These are phyloP conservation scores for Mesochorus sp. DNA, from an alignment of 2,888 invertebrate genomes.

Conservation along the genomic window DNA sequence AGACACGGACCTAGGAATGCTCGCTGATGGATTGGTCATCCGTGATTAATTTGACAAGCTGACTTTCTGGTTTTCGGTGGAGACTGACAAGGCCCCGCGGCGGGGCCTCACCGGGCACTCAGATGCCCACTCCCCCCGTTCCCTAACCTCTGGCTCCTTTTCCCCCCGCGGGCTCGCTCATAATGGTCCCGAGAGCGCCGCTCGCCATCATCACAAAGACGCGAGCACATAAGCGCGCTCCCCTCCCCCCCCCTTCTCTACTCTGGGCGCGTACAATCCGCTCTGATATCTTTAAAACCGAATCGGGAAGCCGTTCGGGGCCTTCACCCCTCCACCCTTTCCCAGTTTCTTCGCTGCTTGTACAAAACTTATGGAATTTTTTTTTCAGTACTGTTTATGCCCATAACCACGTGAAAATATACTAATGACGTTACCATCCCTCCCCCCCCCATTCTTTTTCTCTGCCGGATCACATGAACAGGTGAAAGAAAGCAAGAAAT, in stretches of 20 bases:
- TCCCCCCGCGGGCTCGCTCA: constrained; percentile 63
- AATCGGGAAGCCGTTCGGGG: constrained; percentile 65
- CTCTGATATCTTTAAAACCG: constrained; percentile 67
- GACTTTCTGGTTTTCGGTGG: constrained; percentile 81
- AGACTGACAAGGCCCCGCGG: constrained; percentile 66
- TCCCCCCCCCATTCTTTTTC: no score
- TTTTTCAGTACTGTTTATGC: no score
- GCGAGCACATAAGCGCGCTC: constrained; percentile 48
- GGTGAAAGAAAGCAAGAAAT: constrained; percentile 46
- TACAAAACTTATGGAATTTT: no score
- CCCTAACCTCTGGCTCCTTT: no score
- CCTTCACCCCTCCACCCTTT: constrained; percentile 25
- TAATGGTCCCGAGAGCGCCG: constrained; percentile 71
- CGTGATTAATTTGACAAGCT: constrained; percentile 82
- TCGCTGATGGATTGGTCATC: constrained; percentile 82
- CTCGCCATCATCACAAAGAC: constrained; percentile 43
- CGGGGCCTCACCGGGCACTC: constrained; percentile 48
- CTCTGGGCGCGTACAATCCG: neutral
- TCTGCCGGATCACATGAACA: no score
- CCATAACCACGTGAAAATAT: constrained; percentile 68
- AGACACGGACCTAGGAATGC: constrained; percentile 77
- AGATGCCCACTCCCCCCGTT: constrained; percentile 71
- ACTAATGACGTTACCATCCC: constrained; percentile 67
- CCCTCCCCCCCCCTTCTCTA: constrained; percentile 41
- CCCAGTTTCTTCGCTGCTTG: constrained; percentile 5